Evolutionary conservation across 2,888 invertebrate genomes (phyloP).

Genomic region (Chymomyza amoena): DNA sequence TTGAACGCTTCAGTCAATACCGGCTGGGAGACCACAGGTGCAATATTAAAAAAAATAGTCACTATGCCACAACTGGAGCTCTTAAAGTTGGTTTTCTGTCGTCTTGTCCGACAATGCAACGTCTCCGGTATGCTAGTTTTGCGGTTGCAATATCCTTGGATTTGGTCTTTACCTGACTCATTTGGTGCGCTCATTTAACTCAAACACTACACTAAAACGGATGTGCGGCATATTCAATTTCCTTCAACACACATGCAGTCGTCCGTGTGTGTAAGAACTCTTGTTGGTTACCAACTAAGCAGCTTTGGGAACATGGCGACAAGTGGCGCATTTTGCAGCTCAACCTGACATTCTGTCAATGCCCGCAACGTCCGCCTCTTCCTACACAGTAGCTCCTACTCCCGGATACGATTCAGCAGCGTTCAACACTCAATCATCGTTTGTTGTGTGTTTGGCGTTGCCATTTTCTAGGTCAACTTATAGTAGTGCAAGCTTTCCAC

Average conservation of each 20-base stretch:
- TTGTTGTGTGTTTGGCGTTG: background rate
- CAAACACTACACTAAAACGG: constrained; percentile 11
- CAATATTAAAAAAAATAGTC: no score
- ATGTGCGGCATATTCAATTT: background rate
- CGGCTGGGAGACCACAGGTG: no score
- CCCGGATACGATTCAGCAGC: background rate
- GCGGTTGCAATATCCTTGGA: background rate
- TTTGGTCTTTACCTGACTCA: constrained; percentile 59
- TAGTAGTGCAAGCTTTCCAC: constrained; percentile 5
- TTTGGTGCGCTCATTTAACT: constrained; percentile 64
- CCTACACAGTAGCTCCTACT: background rate
- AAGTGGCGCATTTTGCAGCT: background rate
- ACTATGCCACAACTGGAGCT: no score
- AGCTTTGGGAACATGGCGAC: background rate
- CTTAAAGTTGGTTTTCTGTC: no score
- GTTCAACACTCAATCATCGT: background rate
- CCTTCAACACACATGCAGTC: background rate
- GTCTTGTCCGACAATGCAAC: no score
- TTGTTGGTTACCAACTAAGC: background rate
- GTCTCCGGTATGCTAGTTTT: no score
- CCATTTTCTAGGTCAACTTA: constrained; percentile 30
- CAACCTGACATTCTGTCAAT: background rate
- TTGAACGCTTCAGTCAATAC: no score
- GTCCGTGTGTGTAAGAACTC: background rate
- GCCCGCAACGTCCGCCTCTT: background rate